Base-by-base conservation (phyloP, 92 coral and sea anemone species). In the Epizoanthus ramosus region DNA sequence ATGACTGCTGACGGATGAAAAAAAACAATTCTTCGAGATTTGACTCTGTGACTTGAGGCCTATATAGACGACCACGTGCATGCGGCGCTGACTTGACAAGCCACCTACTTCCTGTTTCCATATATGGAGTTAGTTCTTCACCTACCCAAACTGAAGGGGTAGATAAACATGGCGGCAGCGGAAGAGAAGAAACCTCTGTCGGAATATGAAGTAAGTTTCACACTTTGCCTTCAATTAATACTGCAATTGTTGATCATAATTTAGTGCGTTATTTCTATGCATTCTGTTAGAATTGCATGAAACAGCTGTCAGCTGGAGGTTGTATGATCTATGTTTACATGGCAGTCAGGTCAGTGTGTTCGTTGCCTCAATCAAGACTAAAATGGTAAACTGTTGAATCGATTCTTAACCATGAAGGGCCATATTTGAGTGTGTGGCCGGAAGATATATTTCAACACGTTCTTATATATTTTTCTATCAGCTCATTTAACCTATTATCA, bases 111-210 rank as follows among this genome's bases (percentile, higher is more conserved):
- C 75, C 75, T 71, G 75, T 71, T 71, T 16, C 75, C 75, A 45
- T 71, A 71, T 71, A 41, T 71, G 75, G 75, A 2, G 19, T 23
- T 23, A 21, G 75, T 25, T n/a, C 19, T 39, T 69, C 35, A 45
- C 57, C 75, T 71, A 31, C 57, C 75, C 0, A 3, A 6, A 65
- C 10, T 6, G 15, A 16, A 43, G 9, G 41, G 8, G 6, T 5
- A 19, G 56, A 70, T 43, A 45, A 70, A 70, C 54, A 71, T 71
- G 75, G 75, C 75, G 75, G 75, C 75, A 71, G 58, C 58, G 75
- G 75, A 71, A 71, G 75, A 71, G 75, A 71, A 71, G 58, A 47
- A 22, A 14, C 18, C 33, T 71, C 57, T 45, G 75, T 71, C 75
- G 75, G 75, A 71, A 71, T 54, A 39, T 13, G 35, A 71, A 22